Evolutionary conservation across 2,797 vertebrate genomes (phyloP).

Genomic region (Cynopterus sphinx): DNA sequence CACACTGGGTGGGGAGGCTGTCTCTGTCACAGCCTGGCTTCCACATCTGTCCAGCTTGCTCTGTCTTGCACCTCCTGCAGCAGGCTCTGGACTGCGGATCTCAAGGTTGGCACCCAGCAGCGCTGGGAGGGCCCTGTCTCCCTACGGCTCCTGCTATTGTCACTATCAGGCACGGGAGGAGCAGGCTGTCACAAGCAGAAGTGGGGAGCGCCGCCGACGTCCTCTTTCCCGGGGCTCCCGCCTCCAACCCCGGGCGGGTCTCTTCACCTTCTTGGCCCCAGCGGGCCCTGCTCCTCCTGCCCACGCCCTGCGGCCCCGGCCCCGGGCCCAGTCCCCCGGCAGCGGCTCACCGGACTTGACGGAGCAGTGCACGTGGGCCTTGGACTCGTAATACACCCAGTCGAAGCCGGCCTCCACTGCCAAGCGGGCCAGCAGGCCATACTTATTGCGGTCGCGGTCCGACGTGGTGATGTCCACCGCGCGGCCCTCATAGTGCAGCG

Average conservation of each 20-base stretch:
- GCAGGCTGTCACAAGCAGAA: slow-evolving; percentile 28
- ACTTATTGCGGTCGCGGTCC: slow-evolving; percentile 96
- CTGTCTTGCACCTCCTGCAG: slow-evolving; percentile 77
- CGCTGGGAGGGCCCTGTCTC: slow-evolving; percentile 56
- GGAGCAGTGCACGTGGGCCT: slow-evolving; percentile 98
- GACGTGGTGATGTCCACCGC: slow-evolving; percentile 98
- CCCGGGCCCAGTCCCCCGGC: slow-evolving; percentile 73
- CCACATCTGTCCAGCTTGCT: slow-evolving; percentile 73
- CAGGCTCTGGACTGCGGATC: slow-evolving; percentile 62
- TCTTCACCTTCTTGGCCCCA: slow-evolving; percentile 59
- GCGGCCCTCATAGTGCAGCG: slow-evolving; percentile 97
- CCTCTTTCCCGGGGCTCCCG: slow-evolving; percentile 49
- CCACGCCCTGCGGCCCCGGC: slow-evolving; percentile 76
- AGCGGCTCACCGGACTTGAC: slow-evolving; percentile 96
- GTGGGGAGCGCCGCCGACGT: background rate
- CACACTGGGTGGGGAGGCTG: background rate
- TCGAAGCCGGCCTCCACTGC: slow-evolving; percentile 98
- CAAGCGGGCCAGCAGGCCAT: slow-evolving; percentile 96
- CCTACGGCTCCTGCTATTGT: slow-evolving; percentile 64
- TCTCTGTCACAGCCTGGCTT: slow-evolving; percentile 63
- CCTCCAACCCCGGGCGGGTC: slow-evolving; percentile 63
- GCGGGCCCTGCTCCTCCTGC: background rate
- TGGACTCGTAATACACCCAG: slow-evolving; percentile 99
- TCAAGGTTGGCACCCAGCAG: slow-evolving; percentile 35
- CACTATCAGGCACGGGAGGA: slow-evolving; percentile 58